Conservation (phyloP, 1,140 invertebrate genomes). For the Laupala kohalensis region DNA sequence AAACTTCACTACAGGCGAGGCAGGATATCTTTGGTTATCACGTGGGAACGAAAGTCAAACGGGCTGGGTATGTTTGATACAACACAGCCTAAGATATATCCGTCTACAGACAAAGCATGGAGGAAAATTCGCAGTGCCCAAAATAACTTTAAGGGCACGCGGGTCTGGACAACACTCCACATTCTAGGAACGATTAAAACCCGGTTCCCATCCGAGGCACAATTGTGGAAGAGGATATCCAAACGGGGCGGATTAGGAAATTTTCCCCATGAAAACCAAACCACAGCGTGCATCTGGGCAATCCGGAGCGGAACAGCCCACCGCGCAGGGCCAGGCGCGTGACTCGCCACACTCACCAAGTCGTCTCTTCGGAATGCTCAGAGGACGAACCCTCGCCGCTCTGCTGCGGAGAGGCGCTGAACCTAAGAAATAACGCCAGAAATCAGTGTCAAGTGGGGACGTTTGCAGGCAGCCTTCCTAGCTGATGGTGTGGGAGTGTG, state of each 20-base stretch:
- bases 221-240: not conserved
- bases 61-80: not conserved
- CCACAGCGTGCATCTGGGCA: not conserved
- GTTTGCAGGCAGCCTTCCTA: too few relatives aligned
- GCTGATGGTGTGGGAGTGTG: too few relatives aligned
- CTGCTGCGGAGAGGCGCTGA: slow-evolving; percentile 13
- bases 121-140: not conserved
- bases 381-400: slow-evolving; percentile 5
- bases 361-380: slow-evolving; percentile 11
- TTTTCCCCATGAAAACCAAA: not conserved
- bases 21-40: not conserved
- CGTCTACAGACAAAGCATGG: not conserved
- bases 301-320: not conserved
- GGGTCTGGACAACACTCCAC: not conserved
- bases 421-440: slow-evolving; percentile 18
- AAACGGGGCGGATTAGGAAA: not conserved
- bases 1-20: not conserved
- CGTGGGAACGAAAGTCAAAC: not conserved
- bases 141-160: not conserved
- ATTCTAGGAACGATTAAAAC: not conserved
- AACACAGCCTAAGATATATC: not conserved
- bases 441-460: slow-evolving; percentile 13
- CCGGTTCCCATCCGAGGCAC: not conserved
- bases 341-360: slow-evolving; percentile 12
- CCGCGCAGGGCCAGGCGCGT: not conserved